Conservation (phyloP, 2,888 invertebrate genomes). For the Ethmia dodecea region DNA sequence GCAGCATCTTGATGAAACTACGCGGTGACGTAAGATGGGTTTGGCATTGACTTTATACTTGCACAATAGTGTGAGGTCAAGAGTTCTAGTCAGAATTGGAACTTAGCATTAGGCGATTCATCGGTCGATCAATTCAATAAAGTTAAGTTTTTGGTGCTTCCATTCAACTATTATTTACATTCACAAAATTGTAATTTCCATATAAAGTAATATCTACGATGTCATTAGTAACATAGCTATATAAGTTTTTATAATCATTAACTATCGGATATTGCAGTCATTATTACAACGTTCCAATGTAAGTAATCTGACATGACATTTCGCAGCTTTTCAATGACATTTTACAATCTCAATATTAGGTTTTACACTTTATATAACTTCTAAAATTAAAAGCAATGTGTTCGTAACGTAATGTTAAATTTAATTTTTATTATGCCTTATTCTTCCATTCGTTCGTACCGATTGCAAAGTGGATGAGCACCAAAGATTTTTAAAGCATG, state of each 20-base stretch:
- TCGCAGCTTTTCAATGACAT: slow-evolving; percentile 73
- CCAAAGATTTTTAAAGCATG: slow-evolving; percentile 74
- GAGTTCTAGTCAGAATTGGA: slow-evolving; percentile 73
- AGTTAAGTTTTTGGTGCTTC: slow-evolving; percentile 10
- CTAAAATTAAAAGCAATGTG: slow-evolving; percentile 62
- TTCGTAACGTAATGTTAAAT: slow-evolving; percentile 63
- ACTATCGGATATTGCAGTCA: no score
- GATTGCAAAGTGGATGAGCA: slow-evolving; percentile 71
- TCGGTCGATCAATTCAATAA: slow-evolving; percentile 9
- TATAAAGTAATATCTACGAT: no score
- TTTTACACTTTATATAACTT: slow-evolving; percentile 57
- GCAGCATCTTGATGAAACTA: slow-evolving; percentile 54
- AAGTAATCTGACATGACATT: slow-evolving; percentile 51
- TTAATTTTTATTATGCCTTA: slow-evolving; percentile 44
- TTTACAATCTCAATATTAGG: slow-evolving; percentile 70
- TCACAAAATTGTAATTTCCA: no score
- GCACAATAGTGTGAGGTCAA: slow-evolving; percentile 38
- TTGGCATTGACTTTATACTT: slow-evolving; percentile 42
- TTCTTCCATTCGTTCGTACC: slow-evolving; percentile 61
- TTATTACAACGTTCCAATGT: slow-evolving; percentile 51
- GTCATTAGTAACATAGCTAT: no score
- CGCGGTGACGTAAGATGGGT: slow-evolving; percentile 44
- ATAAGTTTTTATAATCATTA: no score
- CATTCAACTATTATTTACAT: slow-evolving; percentile 6
- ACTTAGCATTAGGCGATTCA: slow-evolving; percentile 44